Percentiles rank a stretch among this genome's conserved stretches.
These are phyloP conservation scores for Vespertilio murinus DNA, from an alignment of 2,797 vertebrate genomes.

Conservation along the genomic window DNA sequence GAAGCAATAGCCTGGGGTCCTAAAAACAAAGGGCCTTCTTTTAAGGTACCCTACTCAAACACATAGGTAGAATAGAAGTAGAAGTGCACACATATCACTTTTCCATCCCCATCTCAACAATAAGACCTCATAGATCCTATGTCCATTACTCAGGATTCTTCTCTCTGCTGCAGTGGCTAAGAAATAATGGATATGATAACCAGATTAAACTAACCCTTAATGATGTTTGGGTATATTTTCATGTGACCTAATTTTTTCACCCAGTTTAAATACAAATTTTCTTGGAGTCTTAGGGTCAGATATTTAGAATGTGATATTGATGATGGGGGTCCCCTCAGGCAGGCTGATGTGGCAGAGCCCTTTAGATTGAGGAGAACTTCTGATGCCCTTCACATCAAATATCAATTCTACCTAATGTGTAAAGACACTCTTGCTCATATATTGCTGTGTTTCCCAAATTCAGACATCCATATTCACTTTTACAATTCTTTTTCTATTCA, in stretches of 20 bases:
- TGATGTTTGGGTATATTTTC: background rate
- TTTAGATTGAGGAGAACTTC: background rate
- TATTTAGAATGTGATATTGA: background rate
- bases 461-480: background rate
- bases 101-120: too few relatives aligned
- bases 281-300: background rate
- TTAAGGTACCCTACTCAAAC: too few relatives aligned
- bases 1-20: too few relatives aligned
- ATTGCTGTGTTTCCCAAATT: background rate
- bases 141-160: too few relatives aligned
- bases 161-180: too few relatives aligned
- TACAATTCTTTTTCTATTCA: background rate
- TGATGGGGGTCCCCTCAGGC: background rate
- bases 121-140: too few relatives aligned
- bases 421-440: background rate
- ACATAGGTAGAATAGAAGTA: too few relatives aligned
- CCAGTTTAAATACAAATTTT: slow-evolving; percentile 1
- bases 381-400: background rate
- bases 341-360: background rate
- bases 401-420: background rate
- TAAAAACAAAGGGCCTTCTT: too few relatives aligned
- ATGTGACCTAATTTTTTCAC: background rate
- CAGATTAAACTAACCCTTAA: background rate
- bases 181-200: too few relatives aligned
- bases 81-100: too few relatives aligned